phyloP scores from a whole-genome alignment of 2,888 invertebrate genomes.

The Ennomos quercinarius region DNA sequence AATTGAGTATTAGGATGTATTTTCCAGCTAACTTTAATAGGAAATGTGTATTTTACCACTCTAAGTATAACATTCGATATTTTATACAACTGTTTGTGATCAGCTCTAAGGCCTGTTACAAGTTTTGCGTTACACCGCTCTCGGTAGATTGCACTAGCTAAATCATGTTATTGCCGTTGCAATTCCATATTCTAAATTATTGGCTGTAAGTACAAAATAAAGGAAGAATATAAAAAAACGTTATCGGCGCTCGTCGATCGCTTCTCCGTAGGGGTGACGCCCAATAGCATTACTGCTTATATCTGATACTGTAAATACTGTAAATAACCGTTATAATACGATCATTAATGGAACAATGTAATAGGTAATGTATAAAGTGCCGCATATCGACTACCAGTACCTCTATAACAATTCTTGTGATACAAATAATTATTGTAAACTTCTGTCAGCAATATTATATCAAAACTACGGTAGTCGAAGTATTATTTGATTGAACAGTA shows the following conservation, averaged over 20 bases:
- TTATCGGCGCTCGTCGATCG: constrained; percentile 1
- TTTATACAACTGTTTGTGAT: neutral
- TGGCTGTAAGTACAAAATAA: constrained; percentile 17
- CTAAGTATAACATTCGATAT: neutral
- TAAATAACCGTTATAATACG: constrained; percentile 20
- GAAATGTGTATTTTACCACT: constrained; percentile 10
- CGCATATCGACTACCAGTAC: neutral
- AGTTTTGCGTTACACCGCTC: no score
- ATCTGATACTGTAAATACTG: constrained; percentile 25
- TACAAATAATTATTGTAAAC: neutral
- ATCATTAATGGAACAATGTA: constrained; percentile 14
- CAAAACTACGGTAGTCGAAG: no score
- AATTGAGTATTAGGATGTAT: constrained; percentile 5
- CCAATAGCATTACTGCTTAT: neutral
- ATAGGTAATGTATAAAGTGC: neutral
- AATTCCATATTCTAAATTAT: constrained; percentile 30
- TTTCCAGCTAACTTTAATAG: neutral
- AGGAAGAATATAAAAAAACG: neutral
- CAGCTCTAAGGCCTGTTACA: neutral
- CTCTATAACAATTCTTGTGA: neutral
- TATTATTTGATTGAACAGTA: no score
- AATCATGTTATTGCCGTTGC: constrained; percentile 4
- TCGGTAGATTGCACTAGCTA: no score
- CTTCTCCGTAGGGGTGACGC: neutral
- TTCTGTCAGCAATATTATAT: no score